Conservation (phyloP, 2,888 invertebrate species). For the Serripes groenlandicus region DNA sequence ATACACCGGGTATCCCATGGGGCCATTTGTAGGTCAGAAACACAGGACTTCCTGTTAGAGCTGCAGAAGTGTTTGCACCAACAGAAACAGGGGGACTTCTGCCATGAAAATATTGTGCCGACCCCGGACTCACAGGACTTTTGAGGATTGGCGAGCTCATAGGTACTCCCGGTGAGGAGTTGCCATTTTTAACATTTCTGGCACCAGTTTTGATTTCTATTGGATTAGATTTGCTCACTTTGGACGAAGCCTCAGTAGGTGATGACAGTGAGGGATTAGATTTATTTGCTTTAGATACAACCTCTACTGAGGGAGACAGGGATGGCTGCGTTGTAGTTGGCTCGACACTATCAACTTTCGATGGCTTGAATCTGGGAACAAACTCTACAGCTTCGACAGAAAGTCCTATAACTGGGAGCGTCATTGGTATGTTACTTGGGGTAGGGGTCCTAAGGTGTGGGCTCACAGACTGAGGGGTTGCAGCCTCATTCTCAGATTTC, state of each 20-base stretch:
- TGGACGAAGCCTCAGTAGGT: conserved; percentile 21
- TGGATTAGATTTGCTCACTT: conserved; percentile 33
- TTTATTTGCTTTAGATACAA: background rate
- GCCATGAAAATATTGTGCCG: conserved; percentile 1
- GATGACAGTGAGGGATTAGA: no score
- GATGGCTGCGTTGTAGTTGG: background rate
- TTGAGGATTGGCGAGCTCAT: conserved; percentile 31
- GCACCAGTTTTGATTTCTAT: conserved; percentile 42
- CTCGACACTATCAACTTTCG: conserved; percentile 18
- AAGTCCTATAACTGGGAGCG: conserved; percentile 62
- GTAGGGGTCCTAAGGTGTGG: conserved; percentile 7
- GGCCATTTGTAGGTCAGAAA: conserved; percentile 68
- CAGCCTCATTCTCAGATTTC: background rate
- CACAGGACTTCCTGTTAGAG: conserved; percentile 59
- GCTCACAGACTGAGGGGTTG: background rate
- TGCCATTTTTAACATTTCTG: conserved; percentile 36
- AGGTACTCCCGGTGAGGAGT: conserved; percentile 17
- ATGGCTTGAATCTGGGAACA: conserved; percentile 60
- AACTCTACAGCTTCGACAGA: conserved; percentile 70
- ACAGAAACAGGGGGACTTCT: conserved; percentile 6
- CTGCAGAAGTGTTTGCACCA: background rate
- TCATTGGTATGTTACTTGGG: conserved; percentile 58
- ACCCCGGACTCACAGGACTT: conserved; percentile 32
- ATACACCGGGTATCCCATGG: conserved; percentile 13
- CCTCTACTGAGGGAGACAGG: conserved; percentile 1